phyloP scores from a whole-genome alignment of 2,888 invertebrate species.

The Aphidius colemani region DNA sequence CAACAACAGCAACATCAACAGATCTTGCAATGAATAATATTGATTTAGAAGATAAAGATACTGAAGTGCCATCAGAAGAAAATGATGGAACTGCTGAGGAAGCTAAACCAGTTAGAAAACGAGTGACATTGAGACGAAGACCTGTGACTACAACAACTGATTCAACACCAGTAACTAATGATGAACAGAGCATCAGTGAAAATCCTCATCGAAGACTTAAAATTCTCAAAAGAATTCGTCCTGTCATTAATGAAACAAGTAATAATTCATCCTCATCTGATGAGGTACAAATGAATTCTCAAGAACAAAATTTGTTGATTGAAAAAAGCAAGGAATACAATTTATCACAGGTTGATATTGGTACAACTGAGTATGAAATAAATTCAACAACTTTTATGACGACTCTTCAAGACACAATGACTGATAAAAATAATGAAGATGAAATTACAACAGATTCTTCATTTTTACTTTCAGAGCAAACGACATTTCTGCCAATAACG shows the following conservation, averaged over 20 bases:
- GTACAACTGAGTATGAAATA: no score
- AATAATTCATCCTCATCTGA: background rate
- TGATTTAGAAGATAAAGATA: background rate
- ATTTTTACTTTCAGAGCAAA: no score
- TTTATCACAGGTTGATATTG: no score
- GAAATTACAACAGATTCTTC: constrained; percentile 10
- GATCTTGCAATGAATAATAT: background rate
- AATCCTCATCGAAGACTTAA: constrained; percentile 41
- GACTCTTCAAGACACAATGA: background rate
- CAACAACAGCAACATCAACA: constrained; percentile 16
- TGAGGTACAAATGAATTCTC: constrained; percentile 2
- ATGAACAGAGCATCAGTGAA: background rate
- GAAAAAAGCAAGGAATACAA: background rate
- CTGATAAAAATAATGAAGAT: constrained; percentile 7
- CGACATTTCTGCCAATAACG: constrained; percentile 2
- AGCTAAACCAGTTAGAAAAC: constrained; percentile 34
- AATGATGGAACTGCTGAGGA: constrained; percentile 1
- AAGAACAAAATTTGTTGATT: constrained; percentile 11
- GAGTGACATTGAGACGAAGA: constrained; percentile 41
- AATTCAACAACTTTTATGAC: no score
- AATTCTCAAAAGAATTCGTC: constrained; percentile 47
- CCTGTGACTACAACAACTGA: constrained; percentile 31
- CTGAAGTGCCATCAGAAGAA: background rate
- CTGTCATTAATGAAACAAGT: constrained; percentile 25
- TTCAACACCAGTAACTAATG: constrained; percentile 11